Base-by-base conservation (phyloP, 2,113 vertebrate genomes). In the Phasianus colchicus region DNA sequence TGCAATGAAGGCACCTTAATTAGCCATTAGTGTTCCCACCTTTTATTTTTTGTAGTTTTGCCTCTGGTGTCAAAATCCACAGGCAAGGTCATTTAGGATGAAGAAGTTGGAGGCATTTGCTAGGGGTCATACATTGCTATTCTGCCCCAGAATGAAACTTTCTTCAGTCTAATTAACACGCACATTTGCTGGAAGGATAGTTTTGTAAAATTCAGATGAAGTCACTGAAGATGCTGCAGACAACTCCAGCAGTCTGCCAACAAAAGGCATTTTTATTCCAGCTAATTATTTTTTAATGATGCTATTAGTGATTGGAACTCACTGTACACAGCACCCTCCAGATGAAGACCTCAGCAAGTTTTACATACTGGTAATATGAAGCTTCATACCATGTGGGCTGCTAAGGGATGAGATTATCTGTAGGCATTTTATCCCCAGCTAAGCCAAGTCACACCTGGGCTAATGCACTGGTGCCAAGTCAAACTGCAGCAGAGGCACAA, bases 231-330 rank as follows among this genome's bases (percentile, higher is more conserved):
- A 81, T 79, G 65, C 78, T 1, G 1, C 71, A 82, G 89, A 95
- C 45, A 55, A 71, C 48, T 94, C 77, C 4, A 94, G 79, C 6
- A 30, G 64, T 58, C 83, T 91, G 92, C 77, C 91, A 95, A 75
- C 90, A 92, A 55, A 95, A 83, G 71, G 34, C 75, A 52, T 86
- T 96, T 92, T 75, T 91, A 79, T 90, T 93, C 83, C 65, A 81
- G 57, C 77, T 92, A 90, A 94, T 95, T 95, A 89, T 94, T 96
- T 96, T 93, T 92, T 97, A 95, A 94, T 94, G 84, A 81, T 74
- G 40, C 81, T 83, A 61, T 91, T 94, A 93, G 92, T 83, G 77
- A 70, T 72, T 88, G 75, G 91, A 92, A 43, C 75, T 86, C 18
- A 4, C 54, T 61, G 48, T 86, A 81, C 27, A 30, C 55, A 83